Base-by-base conservation (phyloP, 2,113 vertebrate species). In the Electrona antarctica region DNA sequence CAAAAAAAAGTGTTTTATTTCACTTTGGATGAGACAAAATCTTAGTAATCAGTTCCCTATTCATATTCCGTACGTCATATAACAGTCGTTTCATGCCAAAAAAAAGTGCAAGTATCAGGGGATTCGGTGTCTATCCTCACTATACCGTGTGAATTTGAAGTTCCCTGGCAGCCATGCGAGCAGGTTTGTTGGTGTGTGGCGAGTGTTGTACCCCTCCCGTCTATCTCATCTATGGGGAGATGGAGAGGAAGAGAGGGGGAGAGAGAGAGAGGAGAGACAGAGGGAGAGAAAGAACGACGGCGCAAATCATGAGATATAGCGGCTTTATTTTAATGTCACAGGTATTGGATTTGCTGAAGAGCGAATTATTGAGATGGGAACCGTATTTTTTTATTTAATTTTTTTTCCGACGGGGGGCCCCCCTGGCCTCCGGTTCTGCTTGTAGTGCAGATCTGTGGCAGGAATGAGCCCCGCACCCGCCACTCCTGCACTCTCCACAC, bases 271-370 rank as follows among this genome's bases (percentile, higher is more conserved):
- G 29, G 29, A 33, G 33, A 41, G 33, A 41, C 0, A 2, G 33
- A 41, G 33, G 3, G 33, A 41, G 3, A 41, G 33, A 41, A 4
- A 41, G 33, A 1, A 4, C 3, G 33, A 41, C 5, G 33, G 33
- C 76, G 41, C 69, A 82, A 81, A 86, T 79, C 80, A 56, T 48
- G 80, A 59, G 57, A 80, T 88, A 79, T 88, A 79, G 85, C 85
- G 81, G 84, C 85, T 91, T 90, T 85, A 87, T 91, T 92, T 88
- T 81, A 90, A 90, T 86, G 88, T 90, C 82, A 83, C 87, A 90
- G 90, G 78, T 90, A 80, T 92, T 89, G 89, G 80, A 90, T 90
- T 85, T 91, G 90, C 87, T 91, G 89, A 91, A 91, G 80, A 88
- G 83, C 45, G 74, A 87, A 89, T 21, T 91, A 91, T 91, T 91